phyloP scores from a whole-genome alignment of 2,888 invertebrate genomes.

The Beris morrisii region DNA sequence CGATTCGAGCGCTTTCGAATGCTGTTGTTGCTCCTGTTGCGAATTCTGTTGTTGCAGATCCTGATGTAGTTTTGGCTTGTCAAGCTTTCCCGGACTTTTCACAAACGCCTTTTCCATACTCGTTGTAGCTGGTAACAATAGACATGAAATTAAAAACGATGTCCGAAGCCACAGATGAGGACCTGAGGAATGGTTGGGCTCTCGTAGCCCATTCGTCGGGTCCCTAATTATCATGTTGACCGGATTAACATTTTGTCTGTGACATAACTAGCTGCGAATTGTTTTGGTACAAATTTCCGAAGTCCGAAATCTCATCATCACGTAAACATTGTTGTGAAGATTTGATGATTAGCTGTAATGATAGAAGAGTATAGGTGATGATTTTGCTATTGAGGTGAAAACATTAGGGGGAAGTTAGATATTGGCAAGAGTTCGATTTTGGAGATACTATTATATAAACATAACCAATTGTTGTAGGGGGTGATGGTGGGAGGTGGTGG shows the following conservation, averaged over 20 bases:
- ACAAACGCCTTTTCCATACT: constrained; percentile 45
- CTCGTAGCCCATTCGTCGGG: constrained; percentile 35
- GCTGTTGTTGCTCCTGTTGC: neutral
- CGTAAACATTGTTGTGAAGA: constrained; percentile 26
- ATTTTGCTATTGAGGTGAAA: too few species aligned
- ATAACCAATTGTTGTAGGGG: too few species aligned
- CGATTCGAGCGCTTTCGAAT: constrained; percentile 16
- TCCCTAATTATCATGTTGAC: constrained; percentile 42
- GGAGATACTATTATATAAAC: too few species aligned
- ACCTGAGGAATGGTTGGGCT: constrained; percentile 39
- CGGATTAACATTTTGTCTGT: constrained; percentile 42
- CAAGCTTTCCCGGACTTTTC: constrained; percentile 33
- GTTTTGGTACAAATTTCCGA: neutral
- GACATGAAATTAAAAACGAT: constrained; percentile 48
- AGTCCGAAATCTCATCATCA: constrained; percentile 17
- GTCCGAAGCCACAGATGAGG: constrained; percentile 45
- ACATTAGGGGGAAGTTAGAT: too few species aligned
- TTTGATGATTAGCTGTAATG: neutral
- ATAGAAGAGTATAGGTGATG: too few species aligned
- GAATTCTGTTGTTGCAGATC: constrained; percentile 5
- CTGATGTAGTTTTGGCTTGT: constrained; percentile 31
- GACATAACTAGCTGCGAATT: constrained; percentile 30
- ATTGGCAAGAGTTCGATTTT: too few species aligned
- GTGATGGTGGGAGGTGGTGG: too few species aligned
- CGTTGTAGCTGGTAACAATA: constrained; percentile 44